These are phyloP conservation scores for Cerceris rybyensis DNA, from an alignment of 2,888 invertebrate species.

Conservation along the genomic window DNA sequence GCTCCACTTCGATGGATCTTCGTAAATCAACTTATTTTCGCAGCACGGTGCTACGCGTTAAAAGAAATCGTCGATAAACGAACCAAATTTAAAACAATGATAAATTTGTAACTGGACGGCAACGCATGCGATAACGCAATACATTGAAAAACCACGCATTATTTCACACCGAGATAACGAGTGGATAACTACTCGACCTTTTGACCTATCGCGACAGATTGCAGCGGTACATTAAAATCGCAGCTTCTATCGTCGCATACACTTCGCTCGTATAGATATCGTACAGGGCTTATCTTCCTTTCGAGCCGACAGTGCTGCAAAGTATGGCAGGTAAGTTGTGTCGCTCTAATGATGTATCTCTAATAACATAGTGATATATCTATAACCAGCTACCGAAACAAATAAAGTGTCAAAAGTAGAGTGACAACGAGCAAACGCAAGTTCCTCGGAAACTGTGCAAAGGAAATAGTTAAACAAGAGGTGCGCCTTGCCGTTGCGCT, in stretches of 20 bases:
- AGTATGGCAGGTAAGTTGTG: constrained; percentile 41
- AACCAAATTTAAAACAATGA: not conserved
- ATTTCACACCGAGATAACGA: constrained; percentile 28
- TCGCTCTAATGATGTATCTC: too few species aligned
- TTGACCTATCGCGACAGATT: constrained; percentile 44
- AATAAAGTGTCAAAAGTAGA: not conserved
- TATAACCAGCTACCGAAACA: not conserved
- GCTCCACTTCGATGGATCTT: too few species aligned
- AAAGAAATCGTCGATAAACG: too few species aligned
- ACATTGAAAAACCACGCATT: constrained; percentile 10
- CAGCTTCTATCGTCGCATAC: constrained; percentile 16
- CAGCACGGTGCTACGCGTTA: too few species aligned
- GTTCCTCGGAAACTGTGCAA: too few species aligned
- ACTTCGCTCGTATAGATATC: constrained; percentile 21
- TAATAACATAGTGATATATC: constrained; percentile 6
- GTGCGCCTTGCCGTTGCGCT: not conserved
- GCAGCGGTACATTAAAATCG: constrained; percentile 39
- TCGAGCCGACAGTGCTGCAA: constrained; percentile 2
- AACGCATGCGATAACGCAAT: not conserved
- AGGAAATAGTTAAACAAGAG: not conserved
- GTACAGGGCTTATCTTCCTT: constrained; percentile 37
- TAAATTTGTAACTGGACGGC: not conserved
- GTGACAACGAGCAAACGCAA: too few species aligned
- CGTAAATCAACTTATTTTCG: too few species aligned
- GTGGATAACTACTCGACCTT: constrained; percentile 20